These are phyloP conservation scores for Hypomecis atomaria DNA, from an alignment of 2,888 invertebrate species.

Conservation along the genomic window DNA sequence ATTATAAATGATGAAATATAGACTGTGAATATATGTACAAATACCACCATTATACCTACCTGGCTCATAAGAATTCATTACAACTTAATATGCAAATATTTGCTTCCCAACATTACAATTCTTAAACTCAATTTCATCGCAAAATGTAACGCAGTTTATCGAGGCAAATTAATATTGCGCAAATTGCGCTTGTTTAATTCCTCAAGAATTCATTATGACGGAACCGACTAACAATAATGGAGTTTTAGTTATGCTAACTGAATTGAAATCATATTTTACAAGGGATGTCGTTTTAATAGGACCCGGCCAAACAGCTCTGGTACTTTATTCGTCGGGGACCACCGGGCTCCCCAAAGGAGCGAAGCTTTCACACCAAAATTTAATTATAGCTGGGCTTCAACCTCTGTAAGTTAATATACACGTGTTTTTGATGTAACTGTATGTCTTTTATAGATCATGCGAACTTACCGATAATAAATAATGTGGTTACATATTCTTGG, in stretches of 20 bases:
- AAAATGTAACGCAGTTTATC: conserved; percentile 31
- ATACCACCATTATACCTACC: too few species aligned
- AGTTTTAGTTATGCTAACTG: conserved; percentile 43
- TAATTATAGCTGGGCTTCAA: conserved; percentile 57
- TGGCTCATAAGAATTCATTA: neutral
- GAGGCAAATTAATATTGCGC: conserved; percentile 34
- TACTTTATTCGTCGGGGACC: conserved; percentile 73
- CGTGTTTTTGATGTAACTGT: conserved; percentile 18
- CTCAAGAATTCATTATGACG: conserved; percentile 28
- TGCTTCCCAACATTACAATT: conserved; percentile 3
- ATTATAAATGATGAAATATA: too few species aligned
- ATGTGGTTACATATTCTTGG: too few species aligned
- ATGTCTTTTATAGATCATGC: too few species aligned
- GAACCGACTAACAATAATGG: conserved; percentile 36
- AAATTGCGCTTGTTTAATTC: conserved; percentile 27
- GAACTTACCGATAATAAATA: too few species aligned
- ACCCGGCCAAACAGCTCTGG: conserved; percentile 54
- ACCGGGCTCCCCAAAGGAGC: conserved; percentile 70
- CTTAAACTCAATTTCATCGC: conserved; percentile 24
- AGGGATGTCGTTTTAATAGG: conserved; percentile 49
- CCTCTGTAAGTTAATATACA: conserved; percentile 57
- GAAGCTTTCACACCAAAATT: conserved; percentile 64
- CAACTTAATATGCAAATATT: neutral
- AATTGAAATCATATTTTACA: conserved; percentile 43
- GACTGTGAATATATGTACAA: too few species aligned